Evolutionary conservation across 2,888 invertebrate genomes (phyloP).

Genomic region (Galeopsomyia nigrocyanea): DNA sequence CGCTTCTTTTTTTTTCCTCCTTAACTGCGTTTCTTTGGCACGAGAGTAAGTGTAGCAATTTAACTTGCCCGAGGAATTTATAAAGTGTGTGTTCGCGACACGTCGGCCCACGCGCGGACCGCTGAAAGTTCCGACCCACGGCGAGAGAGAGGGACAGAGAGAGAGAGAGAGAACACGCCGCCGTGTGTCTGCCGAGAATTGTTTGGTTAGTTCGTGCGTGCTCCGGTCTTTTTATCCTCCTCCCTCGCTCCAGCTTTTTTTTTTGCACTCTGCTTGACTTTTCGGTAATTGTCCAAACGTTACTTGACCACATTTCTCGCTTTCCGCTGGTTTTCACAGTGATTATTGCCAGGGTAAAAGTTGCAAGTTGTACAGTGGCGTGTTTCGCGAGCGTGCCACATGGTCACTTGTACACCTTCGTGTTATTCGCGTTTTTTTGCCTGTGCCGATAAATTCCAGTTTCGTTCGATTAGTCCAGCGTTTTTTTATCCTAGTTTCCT

Average conservation of each 20-base stretch:
- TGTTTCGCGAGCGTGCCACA: slow-evolving; percentile 44
- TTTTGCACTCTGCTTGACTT: not conserved
- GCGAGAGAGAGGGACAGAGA: slow-evolving; percentile 6
- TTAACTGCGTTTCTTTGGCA: too few species aligned
- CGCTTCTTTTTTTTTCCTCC: not conserved
- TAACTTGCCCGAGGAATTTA: too few species aligned
- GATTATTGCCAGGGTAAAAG: slow-evolving; percentile 2
- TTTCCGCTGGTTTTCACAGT: not conserved
- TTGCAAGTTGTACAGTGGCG: slow-evolving; percentile 33
- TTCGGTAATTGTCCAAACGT: not conserved
- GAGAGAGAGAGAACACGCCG: slow-evolving; percentile 36
- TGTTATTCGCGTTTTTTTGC: slow-evolving; percentile 2
- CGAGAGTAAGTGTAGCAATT: too few species aligned
- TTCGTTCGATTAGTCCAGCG: not conserved
- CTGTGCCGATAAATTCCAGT: not conserved
- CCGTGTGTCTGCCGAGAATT: slow-evolving; percentile 32
- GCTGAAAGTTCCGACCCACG: not conserved
- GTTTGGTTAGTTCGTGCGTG: slow-evolving; percentile 45
- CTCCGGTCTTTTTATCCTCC: not conserved
- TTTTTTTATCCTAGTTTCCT: too few species aligned
- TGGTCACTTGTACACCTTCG: slow-evolving; percentile 38
- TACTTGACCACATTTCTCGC: too few species aligned
- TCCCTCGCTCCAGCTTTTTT: not conserved
- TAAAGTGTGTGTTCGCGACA: too few species aligned
- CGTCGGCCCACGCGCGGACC: too few species aligned